Percentiles rank a stretch among this genome's conserved stretches.
Evolutionary conservation across 2,888 invertebrate genomes (phyloP).

Genomic region (Athripsodes cinereus): DNA sequence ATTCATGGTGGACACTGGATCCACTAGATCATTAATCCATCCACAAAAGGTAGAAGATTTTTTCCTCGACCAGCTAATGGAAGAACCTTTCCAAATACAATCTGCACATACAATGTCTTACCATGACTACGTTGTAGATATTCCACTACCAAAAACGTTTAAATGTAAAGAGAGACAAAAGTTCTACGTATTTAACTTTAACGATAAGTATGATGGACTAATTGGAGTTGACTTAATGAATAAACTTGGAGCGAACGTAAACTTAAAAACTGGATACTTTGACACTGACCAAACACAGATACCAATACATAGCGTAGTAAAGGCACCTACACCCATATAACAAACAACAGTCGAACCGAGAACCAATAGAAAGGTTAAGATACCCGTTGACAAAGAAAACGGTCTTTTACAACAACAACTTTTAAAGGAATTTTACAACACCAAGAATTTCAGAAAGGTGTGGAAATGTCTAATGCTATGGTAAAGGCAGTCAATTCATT

Average conservation of each 20-base stretch:
- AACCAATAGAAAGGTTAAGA: neutral
- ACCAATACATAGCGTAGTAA: neutral
- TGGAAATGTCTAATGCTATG: neutral
- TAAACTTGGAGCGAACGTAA: neutral
- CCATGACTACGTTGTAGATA: neutral
- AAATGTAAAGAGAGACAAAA: neutral
- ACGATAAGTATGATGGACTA: neutral
- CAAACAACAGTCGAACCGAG: neutral
- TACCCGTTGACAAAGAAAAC: neutral
- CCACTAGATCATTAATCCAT: neutral
- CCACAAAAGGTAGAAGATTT: neutral
- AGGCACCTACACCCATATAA: neutral
- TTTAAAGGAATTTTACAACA: neutral
- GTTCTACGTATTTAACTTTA: neutral
- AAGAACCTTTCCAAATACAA: neutral
- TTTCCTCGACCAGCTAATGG: neutral
- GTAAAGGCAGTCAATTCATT: neutral
- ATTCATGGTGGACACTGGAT: neutral
- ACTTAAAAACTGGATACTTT: neutral
- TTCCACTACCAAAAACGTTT: neutral
- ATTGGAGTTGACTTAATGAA: neutral
- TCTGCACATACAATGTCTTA: neutral
- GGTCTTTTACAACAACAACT: too few species aligned
- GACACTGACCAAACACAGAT: neutral
- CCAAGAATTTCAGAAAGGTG: neutral